Conservation (phyloP, 2,113 vertebrate species). For the Mustela nigripes region DNA sequence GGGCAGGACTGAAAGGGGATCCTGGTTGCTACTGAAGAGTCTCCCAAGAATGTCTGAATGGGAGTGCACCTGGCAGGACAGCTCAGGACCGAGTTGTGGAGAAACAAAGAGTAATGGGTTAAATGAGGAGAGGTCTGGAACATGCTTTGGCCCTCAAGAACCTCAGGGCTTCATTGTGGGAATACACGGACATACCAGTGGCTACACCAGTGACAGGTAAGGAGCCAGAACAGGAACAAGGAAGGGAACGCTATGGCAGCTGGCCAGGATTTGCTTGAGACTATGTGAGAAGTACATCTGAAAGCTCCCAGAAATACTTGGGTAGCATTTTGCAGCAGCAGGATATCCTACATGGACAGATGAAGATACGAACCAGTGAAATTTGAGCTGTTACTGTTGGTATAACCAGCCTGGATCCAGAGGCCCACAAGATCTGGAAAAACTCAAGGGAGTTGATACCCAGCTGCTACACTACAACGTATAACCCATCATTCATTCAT, state of each 20-base stretch:
- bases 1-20: neutral
- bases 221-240: neutral
- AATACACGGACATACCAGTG: neutral
- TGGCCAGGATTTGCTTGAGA: neutral
- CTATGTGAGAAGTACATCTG: neutral
- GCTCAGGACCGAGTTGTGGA: neutral
- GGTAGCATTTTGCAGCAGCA: neutral
- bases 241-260: neutral
- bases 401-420: neutral
- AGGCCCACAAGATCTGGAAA: neutral
- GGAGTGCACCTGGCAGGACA: neutral
- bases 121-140: neutral
- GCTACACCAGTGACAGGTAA: neutral
- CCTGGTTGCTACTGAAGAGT: neutral
- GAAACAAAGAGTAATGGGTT: neutral
- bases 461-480: neutral
- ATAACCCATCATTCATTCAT: neutral
- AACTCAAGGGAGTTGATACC: neutral
- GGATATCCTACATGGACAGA: neutral
- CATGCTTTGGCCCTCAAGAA: neutral
- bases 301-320: neutral
- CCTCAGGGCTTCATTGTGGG: neutral
- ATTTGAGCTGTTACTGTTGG: neutral
- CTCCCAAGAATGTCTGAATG: neutral
- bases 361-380: neutral